These are phyloP conservation scores for Hypotaenidia okinawae DNA, from an alignment of 2,797 vertebrate species.

Conservation along the genomic window DNA sequence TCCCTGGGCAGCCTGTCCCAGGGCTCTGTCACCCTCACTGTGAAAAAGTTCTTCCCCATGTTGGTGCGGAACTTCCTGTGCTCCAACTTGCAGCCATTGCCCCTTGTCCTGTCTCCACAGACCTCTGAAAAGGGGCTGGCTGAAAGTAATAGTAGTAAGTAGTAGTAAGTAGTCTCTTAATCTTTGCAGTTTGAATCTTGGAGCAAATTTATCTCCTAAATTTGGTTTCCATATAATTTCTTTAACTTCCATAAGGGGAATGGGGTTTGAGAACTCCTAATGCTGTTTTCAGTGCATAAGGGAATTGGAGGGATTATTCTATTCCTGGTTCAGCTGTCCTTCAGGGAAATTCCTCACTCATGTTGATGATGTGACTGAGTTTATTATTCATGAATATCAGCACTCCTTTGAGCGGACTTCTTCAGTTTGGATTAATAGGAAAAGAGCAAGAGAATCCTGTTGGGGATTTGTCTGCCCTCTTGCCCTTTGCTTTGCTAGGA, in stretches of 20 bases:
- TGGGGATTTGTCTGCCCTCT: slow-evolving; percentile 11
- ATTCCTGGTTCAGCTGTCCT: slow-evolving; percentile 20
- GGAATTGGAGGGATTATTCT: neutral
- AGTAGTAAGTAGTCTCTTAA: neutral
- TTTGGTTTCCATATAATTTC: neutral
- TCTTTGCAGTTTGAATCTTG: neutral
- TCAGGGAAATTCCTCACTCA: slow-evolving; percentile 1
- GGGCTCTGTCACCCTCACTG: no score
- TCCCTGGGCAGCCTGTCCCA: no score
- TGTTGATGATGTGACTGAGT: slow-evolving; percentile 36
- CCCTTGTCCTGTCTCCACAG: no score
- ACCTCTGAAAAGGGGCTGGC: no score
- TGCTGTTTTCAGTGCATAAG: neutral
- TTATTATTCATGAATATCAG: slow-evolving; percentile 56
- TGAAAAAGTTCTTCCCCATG: no score
- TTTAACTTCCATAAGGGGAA: neutral
- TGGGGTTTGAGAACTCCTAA: neutral
- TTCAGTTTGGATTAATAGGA: slow-evolving; percentile 9
- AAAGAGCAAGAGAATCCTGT: neutral
- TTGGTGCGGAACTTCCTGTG: no score
- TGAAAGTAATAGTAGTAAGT: no score
- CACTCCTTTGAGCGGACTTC: slow-evolving; percentile 26
- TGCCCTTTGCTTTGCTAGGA: slow-evolving; percentile 24
- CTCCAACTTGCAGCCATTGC: no score
- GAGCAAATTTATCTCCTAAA: neutral